Base-by-base conservation (phyloP, 2,888 invertebrate species). In the Tetramorium bicarinatum region DNA sequence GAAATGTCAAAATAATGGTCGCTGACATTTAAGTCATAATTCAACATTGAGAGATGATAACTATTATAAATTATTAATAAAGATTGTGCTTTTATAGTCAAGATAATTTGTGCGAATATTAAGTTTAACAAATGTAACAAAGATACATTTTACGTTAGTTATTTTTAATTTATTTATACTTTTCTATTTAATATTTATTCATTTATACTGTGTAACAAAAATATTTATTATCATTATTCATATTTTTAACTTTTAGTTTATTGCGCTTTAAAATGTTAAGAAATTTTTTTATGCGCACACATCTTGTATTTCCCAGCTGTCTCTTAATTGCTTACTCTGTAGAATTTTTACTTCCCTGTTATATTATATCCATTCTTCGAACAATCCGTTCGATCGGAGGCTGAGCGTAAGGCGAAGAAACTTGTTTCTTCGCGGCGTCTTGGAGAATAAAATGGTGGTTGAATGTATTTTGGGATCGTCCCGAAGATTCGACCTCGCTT, bases 401-500 rank as follows among this genome's bases (percentile, higher is more conserved):
- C 15, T 21, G 29, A 61, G 15, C 25, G 34, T 34, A 47, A 41
- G 34, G 8, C 44, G 59, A 44, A 47, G 47, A 61, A 71, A 67
- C 59, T 84, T 44, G 74, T 84, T 84, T 59, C 84, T 66, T 84
- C 62, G 62, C 69, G 41, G 18, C 61, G 47, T 83, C 67, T 67
- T 83, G 25, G 52, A 83, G 86, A 86, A 86, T 86, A 82, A 86
- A 86, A 67, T 82, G 34, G 64, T 82, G 21, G 72, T 82, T 80
- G 76, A 29, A 80, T 59, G 67, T 83, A 79, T 85, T 81, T 83
- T 80, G 77, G 86, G 77, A 77, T 75, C 80, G 64, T 67, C 66
- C 80, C 41, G 75, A 79, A 79, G 49, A 25, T 47, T 62, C 52
- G 74, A 54, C 74, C 54, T 82, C 75, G 62, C 61, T 52, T 25